Conservation (phyloP, 1,140 invertebrate genomes). For the Lerema accius region DNA sequence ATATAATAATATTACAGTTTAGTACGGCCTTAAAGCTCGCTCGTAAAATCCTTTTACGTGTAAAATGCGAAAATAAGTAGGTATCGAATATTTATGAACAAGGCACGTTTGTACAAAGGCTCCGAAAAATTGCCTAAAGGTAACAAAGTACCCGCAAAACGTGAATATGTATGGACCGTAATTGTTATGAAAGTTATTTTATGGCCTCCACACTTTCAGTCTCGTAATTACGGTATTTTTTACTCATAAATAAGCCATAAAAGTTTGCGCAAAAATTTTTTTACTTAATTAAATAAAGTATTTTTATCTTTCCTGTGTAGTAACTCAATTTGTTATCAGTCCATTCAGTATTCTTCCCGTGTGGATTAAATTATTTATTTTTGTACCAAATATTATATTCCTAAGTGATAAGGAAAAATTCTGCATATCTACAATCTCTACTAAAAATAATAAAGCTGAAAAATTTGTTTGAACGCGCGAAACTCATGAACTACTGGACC, state of each 20-base stretch:
- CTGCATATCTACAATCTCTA: too few relatives aligned
- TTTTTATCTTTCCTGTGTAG: conserved; percentile 13
- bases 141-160: conserved; percentile 55
- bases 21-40: conserved; percentile 38
- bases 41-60: conserved; percentile 44
- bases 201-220: conserved; percentile 46
- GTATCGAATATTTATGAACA: conserved; percentile 71
- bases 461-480: too few relatives aligned
- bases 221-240: conserved; percentile 53
- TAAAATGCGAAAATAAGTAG: conserved; percentile 64
- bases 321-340: too few relatives aligned
- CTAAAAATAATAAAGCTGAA: too few relatives aligned
- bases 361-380: too few relatives aligned
- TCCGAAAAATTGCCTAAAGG: conserved; percentile 41
- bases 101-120: too few relatives aligned
- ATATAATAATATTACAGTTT: conserved; percentile 42
- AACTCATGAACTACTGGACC: too few relatives aligned
- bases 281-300: conserved; percentile 39
- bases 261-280: conserved; percentile 51
- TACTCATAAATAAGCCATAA: conserved; percentile 47
- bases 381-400: too few relatives aligned
- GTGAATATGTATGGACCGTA: conserved; percentile 50
- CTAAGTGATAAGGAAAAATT: too few relatives aligned
- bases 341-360: too few relatives aligned
- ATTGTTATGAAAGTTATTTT: conserved; percentile 68